These are phyloP conservation scores for Nothocercus nigrocapillus DNA, from an alignment of 2,113 vertebrate genomes.

Conservation along the genomic window DNA sequence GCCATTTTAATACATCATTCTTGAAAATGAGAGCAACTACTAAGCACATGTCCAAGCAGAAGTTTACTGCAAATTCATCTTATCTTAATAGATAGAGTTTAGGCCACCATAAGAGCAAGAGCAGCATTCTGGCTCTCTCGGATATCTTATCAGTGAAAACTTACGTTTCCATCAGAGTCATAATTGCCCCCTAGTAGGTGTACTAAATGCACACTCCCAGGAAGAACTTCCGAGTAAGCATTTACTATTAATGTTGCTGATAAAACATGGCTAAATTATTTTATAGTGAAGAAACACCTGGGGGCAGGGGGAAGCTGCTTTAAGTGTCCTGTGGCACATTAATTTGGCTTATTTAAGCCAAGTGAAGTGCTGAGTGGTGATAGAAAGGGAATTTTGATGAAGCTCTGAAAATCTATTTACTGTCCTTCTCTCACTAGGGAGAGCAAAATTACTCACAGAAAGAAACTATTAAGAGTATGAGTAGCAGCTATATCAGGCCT, in stretches of 20 bases:
- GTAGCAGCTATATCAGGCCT: background rate
- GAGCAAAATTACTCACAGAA: background rate
- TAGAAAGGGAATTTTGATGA: constrained; percentile 31
- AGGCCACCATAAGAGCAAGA: background rate
- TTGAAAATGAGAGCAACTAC: background rate
- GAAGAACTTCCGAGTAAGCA: constrained; percentile 24
- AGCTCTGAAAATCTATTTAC: background rate
- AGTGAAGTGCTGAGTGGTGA: constrained; percentile 3
- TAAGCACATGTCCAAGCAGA: background rate
- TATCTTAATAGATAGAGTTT: background rate
- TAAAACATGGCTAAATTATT: constrained; percentile 54
- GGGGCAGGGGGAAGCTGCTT: background rate
- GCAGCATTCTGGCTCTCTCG: background rate
- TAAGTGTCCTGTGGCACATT: background rate
- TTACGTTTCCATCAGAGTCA: background rate
- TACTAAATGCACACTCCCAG: background rate
- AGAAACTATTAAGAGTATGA: background rate
- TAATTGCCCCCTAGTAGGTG: background rate
- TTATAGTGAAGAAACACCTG: constrained; percentile 48
- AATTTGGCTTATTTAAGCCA: constrained; percentile 57
- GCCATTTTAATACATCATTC: background rate
- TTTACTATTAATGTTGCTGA: constrained; percentile 54
- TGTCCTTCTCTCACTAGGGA: background rate
- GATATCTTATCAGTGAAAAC: background rate
- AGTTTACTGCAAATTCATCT: background rate